Evolutionary conservation across 35 echinoderm and acorn worm species (phyloP).

Genomic region (Acanthaster planci): DNA sequence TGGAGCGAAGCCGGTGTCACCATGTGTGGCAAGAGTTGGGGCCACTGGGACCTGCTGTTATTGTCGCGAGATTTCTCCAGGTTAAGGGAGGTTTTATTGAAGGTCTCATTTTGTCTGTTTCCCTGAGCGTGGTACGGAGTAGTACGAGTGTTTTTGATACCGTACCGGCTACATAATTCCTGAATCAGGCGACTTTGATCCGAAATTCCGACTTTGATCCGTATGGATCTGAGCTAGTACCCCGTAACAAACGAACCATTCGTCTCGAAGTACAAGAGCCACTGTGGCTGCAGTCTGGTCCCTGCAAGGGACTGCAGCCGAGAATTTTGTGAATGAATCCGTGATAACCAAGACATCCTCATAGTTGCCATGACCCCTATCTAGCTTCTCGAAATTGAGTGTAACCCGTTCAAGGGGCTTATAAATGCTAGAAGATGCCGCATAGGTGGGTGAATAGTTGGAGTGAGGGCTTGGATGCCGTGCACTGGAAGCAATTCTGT

Average conservation of each 20-base stretch:
- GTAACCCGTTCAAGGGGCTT: neutral
- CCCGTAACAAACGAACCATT: conserved; percentile 74
- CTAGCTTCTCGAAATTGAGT: conserved; percentile 37
- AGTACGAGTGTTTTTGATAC: conserved; percentile 55
- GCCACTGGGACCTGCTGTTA: conserved; percentile 39
- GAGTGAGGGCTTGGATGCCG: conserved; percentile 35
- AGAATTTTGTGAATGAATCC: conserved; percentile 45
- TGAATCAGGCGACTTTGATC: conserved; percentile 46
- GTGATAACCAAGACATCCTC: conserved; percentile 77
- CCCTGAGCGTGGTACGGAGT: conserved; percentile 70
- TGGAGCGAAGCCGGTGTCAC: no score
- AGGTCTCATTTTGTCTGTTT: conserved; percentile 60
- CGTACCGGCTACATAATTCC: conserved; percentile 60
- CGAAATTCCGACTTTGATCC: conserved; percentile 49
- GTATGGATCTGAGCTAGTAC: conserved; percentile 61
- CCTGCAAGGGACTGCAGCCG: conserved; percentile 4
- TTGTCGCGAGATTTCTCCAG: conserved; percentile 31
- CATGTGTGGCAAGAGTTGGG: no score
- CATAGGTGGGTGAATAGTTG: conserved; percentile 27
- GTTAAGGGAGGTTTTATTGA: conserved; percentile 63
- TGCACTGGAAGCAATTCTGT: conserved; percentile 41
- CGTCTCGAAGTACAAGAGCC: conserved; percentile 43
- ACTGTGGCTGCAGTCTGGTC: conserved; percentile 65
- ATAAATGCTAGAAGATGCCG: conserved; percentile 42
- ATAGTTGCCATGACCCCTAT: conserved; percentile 27